Evolutionary conservation across 2,888 invertebrate genomes (phyloP), one percentile per base, ranked within the genome.

Genomic region (Sinodicranocentrus sp.): DNA sequence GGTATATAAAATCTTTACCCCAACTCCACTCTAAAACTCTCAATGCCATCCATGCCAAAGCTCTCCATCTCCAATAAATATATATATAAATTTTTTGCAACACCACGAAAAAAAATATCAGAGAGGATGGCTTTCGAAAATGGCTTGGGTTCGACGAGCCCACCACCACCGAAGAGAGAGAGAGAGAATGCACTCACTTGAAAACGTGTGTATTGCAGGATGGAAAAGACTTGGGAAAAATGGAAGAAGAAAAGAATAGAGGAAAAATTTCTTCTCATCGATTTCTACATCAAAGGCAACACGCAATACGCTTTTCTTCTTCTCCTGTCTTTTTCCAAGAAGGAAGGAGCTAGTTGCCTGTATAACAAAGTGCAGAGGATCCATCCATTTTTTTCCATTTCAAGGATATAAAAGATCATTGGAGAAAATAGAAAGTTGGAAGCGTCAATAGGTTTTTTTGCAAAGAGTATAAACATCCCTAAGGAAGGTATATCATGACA

Each of bases 261-360:
- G 52, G 67, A 67, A 79, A 67, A 75, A 73, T 43, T 44, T 59
- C 17, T 59, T 77, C 61, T 54, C 79, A 84, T 84, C 84, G 84
- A 84, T 84, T 84, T 84, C 79, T 79, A 75, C 78, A 79, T 84
- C 84, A 84, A 84, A 84, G 80, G 57, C 59, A 73, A 44, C 72
- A 80, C 70, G 70, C 28, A 52, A 26, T 65, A 73, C 25, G n/a
- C 26, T 23, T 44, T 44, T 44, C n/a, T 13, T 44, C 15, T 44
- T n/a, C n/a, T 52, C 21, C n/a, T n/a, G n/a, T n/a, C n/a, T n/a
- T 57, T 23, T 57, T 57, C 57, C 25, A 8, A 17, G 61, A 61
- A 61, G n/a, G n/a, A n/a, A n/a, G n/a, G n/a, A 61, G 33, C 33
- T 33, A 33, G 33, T 33, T 33, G 23, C 59, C 25, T 59, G 19